Evolutionary conservation across 2,888 invertebrate species (phyloP).

Genomic region (Caenorhabditis sp.): DNA sequence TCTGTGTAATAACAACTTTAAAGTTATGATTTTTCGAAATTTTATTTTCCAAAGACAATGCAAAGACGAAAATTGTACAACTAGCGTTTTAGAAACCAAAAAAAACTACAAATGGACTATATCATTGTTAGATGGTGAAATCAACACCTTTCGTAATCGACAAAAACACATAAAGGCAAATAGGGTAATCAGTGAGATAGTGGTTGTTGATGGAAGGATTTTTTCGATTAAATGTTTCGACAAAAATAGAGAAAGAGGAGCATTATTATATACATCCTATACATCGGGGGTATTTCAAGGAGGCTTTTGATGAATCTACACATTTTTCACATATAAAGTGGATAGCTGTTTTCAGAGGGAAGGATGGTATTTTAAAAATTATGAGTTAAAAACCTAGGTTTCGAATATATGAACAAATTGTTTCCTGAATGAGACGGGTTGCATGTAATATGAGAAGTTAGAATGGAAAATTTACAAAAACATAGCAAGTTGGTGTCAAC

Average conservation of each 20-base stretch:
- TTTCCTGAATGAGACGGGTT: background rate
- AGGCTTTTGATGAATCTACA: background rate
- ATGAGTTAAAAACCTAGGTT: background rate
- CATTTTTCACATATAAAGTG: conserved; percentile 1
- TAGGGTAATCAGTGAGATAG: background rate
- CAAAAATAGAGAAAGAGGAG: too few species aligned
- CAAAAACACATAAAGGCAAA: background rate
- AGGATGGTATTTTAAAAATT: background rate
- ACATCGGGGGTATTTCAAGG: background rate
- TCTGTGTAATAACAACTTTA: background rate
- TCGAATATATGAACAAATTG: background rate
- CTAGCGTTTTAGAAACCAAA: background rate
- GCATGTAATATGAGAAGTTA: background rate
- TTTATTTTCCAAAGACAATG: background rate
- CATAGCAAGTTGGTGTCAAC: background rate
- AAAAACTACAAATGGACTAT: background rate
- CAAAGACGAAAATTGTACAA: background rate
- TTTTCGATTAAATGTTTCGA: background rate
- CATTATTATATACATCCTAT: background rate
- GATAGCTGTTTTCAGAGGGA: background rate
- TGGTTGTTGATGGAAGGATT: background rate
- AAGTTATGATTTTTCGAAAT: too few species aligned
- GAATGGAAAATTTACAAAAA: background rate
- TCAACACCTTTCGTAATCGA: background rate
- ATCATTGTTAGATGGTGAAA: background rate